Percentiles rank a stretch among this genome's conserved stretches.
phyloP scores from a whole-genome alignment of 2,888 invertebrate species.

The Spodoptera picta region DNA sequence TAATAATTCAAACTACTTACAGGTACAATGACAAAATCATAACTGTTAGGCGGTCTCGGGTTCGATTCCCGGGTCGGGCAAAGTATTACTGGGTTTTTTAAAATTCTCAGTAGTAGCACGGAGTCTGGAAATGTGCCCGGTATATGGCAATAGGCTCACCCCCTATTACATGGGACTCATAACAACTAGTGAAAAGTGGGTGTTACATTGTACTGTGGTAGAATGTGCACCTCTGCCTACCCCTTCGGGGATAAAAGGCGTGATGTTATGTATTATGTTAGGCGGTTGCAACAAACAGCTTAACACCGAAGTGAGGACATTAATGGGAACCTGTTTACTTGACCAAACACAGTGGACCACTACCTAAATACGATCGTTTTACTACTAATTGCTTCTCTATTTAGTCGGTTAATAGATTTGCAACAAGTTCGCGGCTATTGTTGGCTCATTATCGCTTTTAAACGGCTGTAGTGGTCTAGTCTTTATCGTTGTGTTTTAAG shows the following conservation, averaged over 20 bases:
- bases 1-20: not conserved
- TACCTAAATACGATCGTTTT: constrained; percentile 40
- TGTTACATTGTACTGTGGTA: too few species aligned
- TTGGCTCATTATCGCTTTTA: constrained; percentile 48
- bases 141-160: too few species aligned
- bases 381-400: constrained; percentile 49
- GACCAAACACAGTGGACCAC: constrained; percentile 28
- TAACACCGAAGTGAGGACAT: constrained; percentile 40
- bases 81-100: too few species aligned
- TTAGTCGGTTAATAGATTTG: constrained; percentile 47
- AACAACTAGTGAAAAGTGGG: too few species aligned
- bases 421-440: constrained; percentile 53
- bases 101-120: too few species aligned
- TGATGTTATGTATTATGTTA: too few species aligned
- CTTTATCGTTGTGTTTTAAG: constrained; percentile 14
- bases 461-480: constrained; percentile 17
- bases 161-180: too few species aligned
- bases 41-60: constrained; percentile 31
- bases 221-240: too few species aligned
- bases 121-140: too few species aligned
- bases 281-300: constrained; percentile 30
- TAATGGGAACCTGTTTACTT: constrained; percentile 41
- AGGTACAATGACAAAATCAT: constrained; percentile 28
- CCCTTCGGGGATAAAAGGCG: too few species aligned
- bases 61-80: too few species aligned